A percentile compares a stretch with the other conserved stretches of the same genome.
These are phyloP conservation scores for Tenthredo notha DNA, from an alignment of 2,888 invertebrate species.

Conservation along the genomic window DNA sequence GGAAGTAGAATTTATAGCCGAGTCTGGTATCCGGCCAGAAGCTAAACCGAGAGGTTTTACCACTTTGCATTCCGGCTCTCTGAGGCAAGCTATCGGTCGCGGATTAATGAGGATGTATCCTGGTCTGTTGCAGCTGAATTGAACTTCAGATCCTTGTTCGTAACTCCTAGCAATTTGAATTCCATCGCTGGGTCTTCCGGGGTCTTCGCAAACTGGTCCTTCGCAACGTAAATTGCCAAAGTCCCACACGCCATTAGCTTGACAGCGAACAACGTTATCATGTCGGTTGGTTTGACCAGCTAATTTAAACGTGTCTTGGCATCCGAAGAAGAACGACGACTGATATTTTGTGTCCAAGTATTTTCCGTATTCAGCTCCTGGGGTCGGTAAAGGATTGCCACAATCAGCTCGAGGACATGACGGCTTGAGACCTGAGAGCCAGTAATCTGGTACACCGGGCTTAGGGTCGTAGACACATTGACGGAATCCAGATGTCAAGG, in stretches of 20 bases:
- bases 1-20: constrained; percentile 96
- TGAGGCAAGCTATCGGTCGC: constrained; percentile 92
- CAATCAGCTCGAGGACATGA: constrained; percentile 95
- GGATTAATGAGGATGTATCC: constrained; percentile 96
- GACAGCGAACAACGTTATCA: constrained; percentile 94
- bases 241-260: constrained; percentile 97
- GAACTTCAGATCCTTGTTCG: constrained; percentile 94
- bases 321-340: constrained; percentile 97
- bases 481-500: constrained; percentile 91
- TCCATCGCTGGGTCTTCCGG: constrained; percentile 96
- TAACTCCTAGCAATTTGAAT: constrained; percentile 91
- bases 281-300: constrained; percentile 95
- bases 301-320: constrained; percentile 96
- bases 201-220: constrained; percentile 98
- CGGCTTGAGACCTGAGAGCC: constrained; percentile 92
- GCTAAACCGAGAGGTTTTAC: constrained; percentile 94
- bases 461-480: constrained; percentile 98
- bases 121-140: constrained; percentile 93
- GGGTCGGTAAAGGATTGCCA: constrained; percentile 93
- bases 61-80: constrained; percentile 96
- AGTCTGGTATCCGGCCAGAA: constrained; percentile 95
- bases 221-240: constrained; percentile 97
- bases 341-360: constrained; percentile 93
- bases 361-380: constrained; percentile 96
- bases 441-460: constrained; percentile 93